Conservation (phyloP, 2,797 vertebrate species). For the Meda fulgida region DNA sequence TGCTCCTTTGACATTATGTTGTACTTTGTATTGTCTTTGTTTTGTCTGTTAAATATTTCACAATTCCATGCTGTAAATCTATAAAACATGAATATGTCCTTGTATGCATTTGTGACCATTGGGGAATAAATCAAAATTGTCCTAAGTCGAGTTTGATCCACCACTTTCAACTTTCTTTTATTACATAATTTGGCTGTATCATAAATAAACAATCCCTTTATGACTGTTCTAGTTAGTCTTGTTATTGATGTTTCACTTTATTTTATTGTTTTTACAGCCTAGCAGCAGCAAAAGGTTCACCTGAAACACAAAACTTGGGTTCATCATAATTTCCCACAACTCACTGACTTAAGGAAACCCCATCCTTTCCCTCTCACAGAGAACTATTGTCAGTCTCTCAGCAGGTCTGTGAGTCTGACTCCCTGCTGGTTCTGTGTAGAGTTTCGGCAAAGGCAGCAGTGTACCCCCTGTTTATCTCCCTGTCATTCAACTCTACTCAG, state of each 20-base stretch:
- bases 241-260: not conserved
- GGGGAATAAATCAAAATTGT: not conserved
- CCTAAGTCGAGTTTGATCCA: conserved; percentile 1
- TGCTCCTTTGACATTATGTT: not conserved
- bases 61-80: not conserved
- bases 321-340: conserved; percentile 33
- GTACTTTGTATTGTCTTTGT: conserved; percentile 12
- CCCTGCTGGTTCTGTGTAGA: conserved; percentile 44
- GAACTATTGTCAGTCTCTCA: conserved; percentile 55
- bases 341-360: conserved; percentile 50
- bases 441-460: conserved; percentile 49
- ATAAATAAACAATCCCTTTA: not conserved
- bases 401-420: conserved; percentile 43
- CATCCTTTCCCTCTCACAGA: conserved; percentile 52
- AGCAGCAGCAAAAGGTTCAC: not conserved
- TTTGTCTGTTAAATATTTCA: not conserved
- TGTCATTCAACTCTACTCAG: conserved; percentile 32
- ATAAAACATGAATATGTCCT: not conserved
- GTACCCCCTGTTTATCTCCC: conserved; percentile 39
- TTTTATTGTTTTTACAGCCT: not conserved
- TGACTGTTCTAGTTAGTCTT: not conserved
- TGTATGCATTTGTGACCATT: not conserved
- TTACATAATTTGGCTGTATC: not conserved
- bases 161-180: not conserved
- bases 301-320: conserved; percentile 15